These are phyloP conservation scores for Notarius quadriscutis DNA, from an alignment of 2,113 vertebrate genomes.

Conservation along the genomic window DNA sequence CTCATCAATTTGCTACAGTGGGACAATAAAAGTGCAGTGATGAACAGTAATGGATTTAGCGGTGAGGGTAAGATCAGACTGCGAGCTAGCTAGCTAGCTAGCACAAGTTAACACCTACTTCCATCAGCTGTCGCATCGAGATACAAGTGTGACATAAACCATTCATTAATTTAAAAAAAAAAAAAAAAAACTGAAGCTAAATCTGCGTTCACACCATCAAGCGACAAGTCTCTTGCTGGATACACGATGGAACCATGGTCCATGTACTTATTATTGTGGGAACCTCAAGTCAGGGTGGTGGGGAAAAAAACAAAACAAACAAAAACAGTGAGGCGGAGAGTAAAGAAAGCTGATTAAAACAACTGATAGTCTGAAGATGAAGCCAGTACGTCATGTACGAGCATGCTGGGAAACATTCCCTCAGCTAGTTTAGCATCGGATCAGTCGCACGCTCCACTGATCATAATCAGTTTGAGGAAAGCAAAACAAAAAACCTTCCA, in stretches of 20 bases:
- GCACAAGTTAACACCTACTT: neutral
- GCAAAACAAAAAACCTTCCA: neutral
- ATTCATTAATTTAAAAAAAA: too few relatives aligned
- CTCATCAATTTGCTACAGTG: constrained; percentile 92
- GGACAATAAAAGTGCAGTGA: constrained; percentile 11
- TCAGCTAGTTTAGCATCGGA: neutral
- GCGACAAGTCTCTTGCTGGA: neutral
- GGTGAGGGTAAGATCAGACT: neutral
- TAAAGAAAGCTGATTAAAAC: neutral
- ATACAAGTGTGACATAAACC: neutral
- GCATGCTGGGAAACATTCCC: neutral
- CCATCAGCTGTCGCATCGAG: neutral
- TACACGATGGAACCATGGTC: neutral
- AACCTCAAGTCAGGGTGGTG: neutral
- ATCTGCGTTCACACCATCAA: neutral
- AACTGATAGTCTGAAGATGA: neutral
- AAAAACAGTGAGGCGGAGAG: neutral
- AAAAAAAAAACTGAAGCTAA: neutral
- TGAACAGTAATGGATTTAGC: neutral
- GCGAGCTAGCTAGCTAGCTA: neutral
- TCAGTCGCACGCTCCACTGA: neutral
- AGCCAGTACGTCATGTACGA: neutral
- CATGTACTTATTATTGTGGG: too few relatives aligned
- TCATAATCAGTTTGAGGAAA: neutral
- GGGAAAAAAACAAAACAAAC: too few relatives aligned